Base-by-base conservation (phyloP, 92 coral and sea anemone genomes). In the Epizoanthus rinbou region DNA sequence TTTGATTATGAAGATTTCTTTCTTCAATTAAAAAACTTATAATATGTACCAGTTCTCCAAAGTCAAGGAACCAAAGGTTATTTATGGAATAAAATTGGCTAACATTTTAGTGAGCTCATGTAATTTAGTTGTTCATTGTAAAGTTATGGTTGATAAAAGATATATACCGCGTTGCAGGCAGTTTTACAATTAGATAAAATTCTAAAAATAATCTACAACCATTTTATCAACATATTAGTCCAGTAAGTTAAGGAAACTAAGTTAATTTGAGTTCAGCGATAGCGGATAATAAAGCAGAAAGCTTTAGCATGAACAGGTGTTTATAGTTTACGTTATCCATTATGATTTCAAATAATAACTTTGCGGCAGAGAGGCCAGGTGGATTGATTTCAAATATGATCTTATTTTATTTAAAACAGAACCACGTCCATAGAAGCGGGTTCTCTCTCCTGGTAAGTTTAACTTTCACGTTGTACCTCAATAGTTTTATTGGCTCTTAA, bases 371-470 rank as follows among this genome's bases (percentile, higher is more conserved):
- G 28, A 22, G 8, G 24, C 6, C 5, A 59, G 22, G 70, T 24
- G 33, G 17, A 11, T 65, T 57, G 8, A 10, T 19, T 21, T 60
- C 17, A 78, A 3, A 78, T 37, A 16, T 25, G 8, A 43, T 62
- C 18, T 57, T 43, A n/a, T 62, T 16, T 58, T 15, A 18, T 21
- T 23, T 6, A 21, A 76, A 60, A 43, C 71, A 78, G 82, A 78
- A 78, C 82, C 82, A 62, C 82, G 69, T 78, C 45, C 63, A 43
- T 41, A 50, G 52, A 78, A 78, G 82, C 82, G 82, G 82, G 82
- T 62, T 78, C 82, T 78, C 82, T 78, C 18, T 78, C 39, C 58
- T 60, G 82, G 82, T 78, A 78, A 63, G 70, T 22, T 35, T 24
- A 10, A 31, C 10, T 65, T 67, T 67, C 39, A 28, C 22, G 39